Percentiles rank a stretch among this genome's conserved stretches.
Conservation (phyloP, 2,113 vertebrate species). For the Dasyprocta punctata region DNA sequence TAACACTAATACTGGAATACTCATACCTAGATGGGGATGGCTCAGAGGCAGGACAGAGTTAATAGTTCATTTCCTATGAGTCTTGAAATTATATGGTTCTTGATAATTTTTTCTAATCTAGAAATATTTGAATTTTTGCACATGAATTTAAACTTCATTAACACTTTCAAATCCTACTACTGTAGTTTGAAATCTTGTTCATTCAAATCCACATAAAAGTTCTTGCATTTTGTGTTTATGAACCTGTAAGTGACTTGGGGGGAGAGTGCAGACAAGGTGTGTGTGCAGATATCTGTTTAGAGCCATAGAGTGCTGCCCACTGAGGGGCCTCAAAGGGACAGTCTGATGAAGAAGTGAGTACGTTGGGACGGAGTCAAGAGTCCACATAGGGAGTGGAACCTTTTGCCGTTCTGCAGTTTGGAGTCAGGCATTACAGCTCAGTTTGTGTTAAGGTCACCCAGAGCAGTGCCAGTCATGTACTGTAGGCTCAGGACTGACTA, state of each 20-base stretch:
- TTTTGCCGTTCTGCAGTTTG: background rate
- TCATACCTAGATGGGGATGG: accelerated
- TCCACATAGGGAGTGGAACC: background rate
- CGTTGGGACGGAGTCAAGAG: background rate
- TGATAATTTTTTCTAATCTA: background rate
- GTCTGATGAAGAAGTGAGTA: background rate
- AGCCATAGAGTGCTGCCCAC: background rate
- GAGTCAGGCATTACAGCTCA: background rate
- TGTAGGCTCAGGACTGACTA: background rate
- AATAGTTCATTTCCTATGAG: background rate
- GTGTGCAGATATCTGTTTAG: background rate
- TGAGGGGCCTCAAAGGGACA: too few species aligned
- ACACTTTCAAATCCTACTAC: background rate
- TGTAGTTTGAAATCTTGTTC: background rate
- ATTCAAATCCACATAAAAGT: background rate
- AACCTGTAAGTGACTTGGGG: background rate
- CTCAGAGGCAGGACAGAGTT: accelerated
- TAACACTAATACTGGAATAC: too few species aligned
- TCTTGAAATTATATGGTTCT: background rate
- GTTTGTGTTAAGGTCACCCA: background rate
- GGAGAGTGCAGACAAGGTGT: background rate
- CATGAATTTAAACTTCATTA: background rate
- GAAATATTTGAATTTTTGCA: background rate
- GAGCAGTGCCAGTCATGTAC: accelerated
- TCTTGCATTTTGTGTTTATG: background rate